phyloP scores from a whole-genome alignment of 1,140 invertebrate species.

The Lerema accius region DNA sequence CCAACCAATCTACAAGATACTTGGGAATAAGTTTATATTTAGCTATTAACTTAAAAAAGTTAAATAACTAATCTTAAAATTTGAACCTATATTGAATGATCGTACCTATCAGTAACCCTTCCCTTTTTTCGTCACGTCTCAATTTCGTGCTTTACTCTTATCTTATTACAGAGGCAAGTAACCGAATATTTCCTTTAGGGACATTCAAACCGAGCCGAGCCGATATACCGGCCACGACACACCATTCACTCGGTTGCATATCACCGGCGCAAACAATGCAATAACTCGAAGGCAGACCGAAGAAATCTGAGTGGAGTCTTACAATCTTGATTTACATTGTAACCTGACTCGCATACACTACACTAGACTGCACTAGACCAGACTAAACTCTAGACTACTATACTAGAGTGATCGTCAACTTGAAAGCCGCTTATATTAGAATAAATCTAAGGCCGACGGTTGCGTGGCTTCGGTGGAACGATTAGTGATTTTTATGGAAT shows the following conservation, averaged over 20 bases:
- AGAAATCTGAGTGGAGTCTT: constrained; percentile 60
- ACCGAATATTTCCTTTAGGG: constrained; percentile 21
- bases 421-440: constrained; percentile 69
- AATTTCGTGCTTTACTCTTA: background rate
- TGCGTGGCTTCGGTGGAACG: constrained; percentile 49
- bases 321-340: constrained; percentile 70
- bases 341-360: constrained; percentile 71
- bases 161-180: constrained; percentile 6
- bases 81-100: no score
- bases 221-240: background rate
- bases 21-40: no score
- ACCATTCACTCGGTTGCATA: constrained; percentile 8
- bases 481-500: constrained; percentile 26
- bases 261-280: constrained; percentile 33
- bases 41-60: no score
- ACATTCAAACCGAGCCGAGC: constrained; percentile 25
- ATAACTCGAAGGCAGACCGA: constrained; percentile 34
- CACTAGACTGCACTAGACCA: no score
- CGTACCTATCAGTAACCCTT: no score
- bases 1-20: no score
- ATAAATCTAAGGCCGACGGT: constrained; percentile 56
- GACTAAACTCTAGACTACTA: no score
- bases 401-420: constrained; percentile 51
- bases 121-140: no score
- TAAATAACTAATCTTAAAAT: no score